Base-by-base conservation (phyloP, 2,113 vertebrate genomes). In the Mola mola region DNA sequence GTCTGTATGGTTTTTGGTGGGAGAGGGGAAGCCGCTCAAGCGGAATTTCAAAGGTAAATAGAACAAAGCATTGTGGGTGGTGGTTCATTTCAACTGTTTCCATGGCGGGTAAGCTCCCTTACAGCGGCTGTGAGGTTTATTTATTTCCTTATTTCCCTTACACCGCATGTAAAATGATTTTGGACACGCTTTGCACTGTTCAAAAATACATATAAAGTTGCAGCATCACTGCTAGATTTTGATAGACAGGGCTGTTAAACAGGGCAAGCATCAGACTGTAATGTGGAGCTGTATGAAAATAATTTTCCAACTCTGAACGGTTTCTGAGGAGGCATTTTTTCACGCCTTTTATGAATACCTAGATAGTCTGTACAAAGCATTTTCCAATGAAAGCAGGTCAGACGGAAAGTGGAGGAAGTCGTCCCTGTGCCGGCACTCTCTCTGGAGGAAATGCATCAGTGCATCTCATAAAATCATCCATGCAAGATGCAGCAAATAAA, bases 31-130 rank as follows among this genome's bases (percentile, higher is more conserved):
- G 58, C 24, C 11, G 33, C 48, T 71, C 48, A 61, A 66, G 68
- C 2, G 3, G 48, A 46, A 80, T 80, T 60, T 67, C 21, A 61
- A 66, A 69, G 43, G 41, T 78, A 81, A 85, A 84, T 51, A 71
- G 75, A 76, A 79, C 66, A 83, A 81, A 82, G 72, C 52, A 71
- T 73, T 59, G 53, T 66, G 41, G 65, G 63, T 81, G 63, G 76
- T 53, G 43, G 57, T 65, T 78, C 9, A 69, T 72, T 82, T 75
- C 41, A 73, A 50, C 51, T 67, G 66, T 87, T 77, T 67, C 64
- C 52, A 72, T 81, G 64, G 68, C 67, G 79, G 72, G 75, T 78
- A 75, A 67, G 72, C 63, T 61, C 43, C 0, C 8, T 36, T 15
- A 3, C 44, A 28, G 43, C 55, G 49, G 37, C 61, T 66, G 48